phyloP scores from a whole-genome alignment of 1,140 invertebrate genomes.

The Ceratina calcarata region DNA sequence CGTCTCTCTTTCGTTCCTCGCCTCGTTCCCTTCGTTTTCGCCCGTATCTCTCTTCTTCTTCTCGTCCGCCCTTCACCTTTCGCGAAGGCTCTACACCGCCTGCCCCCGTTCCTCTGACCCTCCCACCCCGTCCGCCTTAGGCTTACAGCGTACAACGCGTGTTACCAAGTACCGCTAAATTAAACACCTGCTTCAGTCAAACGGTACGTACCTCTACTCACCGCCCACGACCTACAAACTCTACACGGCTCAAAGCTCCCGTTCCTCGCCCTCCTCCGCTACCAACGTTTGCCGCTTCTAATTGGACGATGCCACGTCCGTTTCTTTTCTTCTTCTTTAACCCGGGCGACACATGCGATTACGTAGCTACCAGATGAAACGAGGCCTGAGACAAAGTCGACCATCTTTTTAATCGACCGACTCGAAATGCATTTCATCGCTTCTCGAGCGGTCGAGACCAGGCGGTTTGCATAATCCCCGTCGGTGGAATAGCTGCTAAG shows the following conservation, averaged over 20 bases:
- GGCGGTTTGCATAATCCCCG: neutral
- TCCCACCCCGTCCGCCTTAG: constrained; percentile 46
- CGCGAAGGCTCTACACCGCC: constrained; percentile 5
- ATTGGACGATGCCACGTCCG: constrained; percentile 47
- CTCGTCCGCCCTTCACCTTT: constrained; percentile 32
- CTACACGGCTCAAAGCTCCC: constrained; percentile 48
- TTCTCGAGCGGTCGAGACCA: neutral
- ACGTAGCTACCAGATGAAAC: constrained; percentile 2
- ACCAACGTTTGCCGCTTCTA: constrained; percentile 46
- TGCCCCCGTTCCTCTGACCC: neutral
- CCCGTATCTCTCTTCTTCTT: constrained; percentile 3
- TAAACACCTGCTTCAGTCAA: constrained; percentile 69
- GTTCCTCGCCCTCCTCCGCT: neutral
- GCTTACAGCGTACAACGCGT: constrained; percentile 54
- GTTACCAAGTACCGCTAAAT: constrained; percentile 66
- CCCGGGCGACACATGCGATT: constrained; percentile 1
- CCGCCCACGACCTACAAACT: constrained; percentile 59
- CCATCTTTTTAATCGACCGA: neutral
- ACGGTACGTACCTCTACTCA: constrained; percentile 63
- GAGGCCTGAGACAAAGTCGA: neutral
- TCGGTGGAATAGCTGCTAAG: constrained; percentile 6
- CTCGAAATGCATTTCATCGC: neutral
- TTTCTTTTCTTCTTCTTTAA: constrained; percentile 2
- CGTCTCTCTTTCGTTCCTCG: constrained; percentile 14
- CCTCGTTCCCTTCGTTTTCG: constrained; percentile 16